A percentile compares a stretch with the other conserved stretches of the same genome.
These are phyloP conservation scores for Philypnodon macrostomus DNA, from an alignment of 2,797 vertebrate species.

Conservation along the genomic window DNA sequence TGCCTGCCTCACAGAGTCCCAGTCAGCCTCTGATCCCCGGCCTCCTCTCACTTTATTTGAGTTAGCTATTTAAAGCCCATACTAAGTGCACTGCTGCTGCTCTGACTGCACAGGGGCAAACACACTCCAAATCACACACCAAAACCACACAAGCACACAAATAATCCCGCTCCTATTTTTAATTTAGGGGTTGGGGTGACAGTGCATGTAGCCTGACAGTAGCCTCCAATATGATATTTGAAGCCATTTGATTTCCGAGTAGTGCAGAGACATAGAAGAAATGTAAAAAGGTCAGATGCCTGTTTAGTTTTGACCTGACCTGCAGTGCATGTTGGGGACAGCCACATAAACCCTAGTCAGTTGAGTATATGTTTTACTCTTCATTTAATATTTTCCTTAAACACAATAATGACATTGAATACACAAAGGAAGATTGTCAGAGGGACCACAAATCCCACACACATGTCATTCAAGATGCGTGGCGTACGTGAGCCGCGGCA, in stretches of 20 bases:
- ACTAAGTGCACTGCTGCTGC: conserved; percentile 59
- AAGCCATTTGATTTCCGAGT: neutral
- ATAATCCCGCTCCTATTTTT: conserved; percentile 70
- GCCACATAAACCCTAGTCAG: too few species aligned
- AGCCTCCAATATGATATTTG: neutral
- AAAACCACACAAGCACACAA: conserved; percentile 59
- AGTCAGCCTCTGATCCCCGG: conserved; percentile 67
- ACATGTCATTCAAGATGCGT: conserved; percentile 38
- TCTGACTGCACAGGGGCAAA: conserved; percentile 38
- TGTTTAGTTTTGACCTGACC: neutral
- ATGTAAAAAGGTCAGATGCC: neutral
- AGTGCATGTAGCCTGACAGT: conserved; percentile 38
- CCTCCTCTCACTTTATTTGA: conserved; percentile 72
- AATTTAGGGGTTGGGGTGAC: conserved; percentile 40
- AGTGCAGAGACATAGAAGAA: neutral
- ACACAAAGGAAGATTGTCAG: neutral
- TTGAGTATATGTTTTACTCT: neutral
- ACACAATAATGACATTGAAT: neutral
- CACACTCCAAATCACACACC: conserved; percentile 55
- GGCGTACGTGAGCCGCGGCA: conserved; percentile 72
- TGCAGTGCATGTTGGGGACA: neutral
- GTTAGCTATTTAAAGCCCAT: conserved; percentile 70
- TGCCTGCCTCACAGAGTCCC: conserved; percentile 67
- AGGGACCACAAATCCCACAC: conserved; percentile 3
- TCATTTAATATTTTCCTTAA: neutral